phyloP scores from a whole-genome alignment of 2,888 invertebrate species.

The Callosobruchus maculatus region DNA sequence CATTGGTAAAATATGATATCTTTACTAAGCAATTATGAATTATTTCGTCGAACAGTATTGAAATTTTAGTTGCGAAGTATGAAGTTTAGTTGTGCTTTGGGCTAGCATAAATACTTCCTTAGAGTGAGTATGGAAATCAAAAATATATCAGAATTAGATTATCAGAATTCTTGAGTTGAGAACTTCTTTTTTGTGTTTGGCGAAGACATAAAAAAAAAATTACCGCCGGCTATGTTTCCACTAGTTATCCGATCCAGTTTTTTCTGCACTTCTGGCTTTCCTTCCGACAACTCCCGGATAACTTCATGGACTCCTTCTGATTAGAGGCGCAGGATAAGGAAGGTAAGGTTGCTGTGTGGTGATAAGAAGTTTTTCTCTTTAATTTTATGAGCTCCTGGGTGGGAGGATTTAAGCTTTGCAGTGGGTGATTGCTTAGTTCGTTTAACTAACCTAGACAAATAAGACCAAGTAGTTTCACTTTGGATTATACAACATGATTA shows the following conservation, averaged over 20 bases:
- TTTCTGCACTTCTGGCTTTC: background rate
- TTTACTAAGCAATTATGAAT: no score
- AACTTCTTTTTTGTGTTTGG: no score
- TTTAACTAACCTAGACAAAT: background rate
- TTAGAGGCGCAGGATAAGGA: background rate
- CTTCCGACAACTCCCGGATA: background rate
- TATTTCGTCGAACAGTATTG: no score
- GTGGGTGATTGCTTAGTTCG: background rate
- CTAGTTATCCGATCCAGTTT: background rate
- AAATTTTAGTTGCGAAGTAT: no score
- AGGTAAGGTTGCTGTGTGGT: background rate
- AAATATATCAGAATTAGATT: no score
- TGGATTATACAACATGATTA: background rate
- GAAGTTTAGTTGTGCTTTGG: no score
- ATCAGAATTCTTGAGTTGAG: no score
- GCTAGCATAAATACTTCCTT: no score
- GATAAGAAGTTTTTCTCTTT: background rate
- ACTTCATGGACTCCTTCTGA: background rate
- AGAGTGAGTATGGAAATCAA: no score
- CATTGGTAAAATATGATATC: no score
- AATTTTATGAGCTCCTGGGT: background rate
- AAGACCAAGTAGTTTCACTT: background rate
- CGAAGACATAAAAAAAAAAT: no score
- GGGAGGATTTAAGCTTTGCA: background rate
- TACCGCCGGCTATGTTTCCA: background rate